Conservation (phyloP, 2,113 vertebrate species). For the Apodemus speciosus region DNA sequence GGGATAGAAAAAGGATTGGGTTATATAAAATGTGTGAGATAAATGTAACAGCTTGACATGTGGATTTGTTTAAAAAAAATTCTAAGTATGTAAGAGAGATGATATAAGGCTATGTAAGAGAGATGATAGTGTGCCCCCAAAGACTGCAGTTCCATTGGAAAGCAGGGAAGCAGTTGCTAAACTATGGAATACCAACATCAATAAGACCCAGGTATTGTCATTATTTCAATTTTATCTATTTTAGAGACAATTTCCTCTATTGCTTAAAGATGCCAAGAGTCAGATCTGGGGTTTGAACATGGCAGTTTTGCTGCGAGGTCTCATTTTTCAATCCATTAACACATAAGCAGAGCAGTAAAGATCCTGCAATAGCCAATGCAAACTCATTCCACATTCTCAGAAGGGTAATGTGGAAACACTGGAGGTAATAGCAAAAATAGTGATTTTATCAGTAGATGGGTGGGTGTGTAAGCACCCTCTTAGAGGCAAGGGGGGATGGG, state of each 20-base stretch:
- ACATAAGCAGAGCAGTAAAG: background rate
- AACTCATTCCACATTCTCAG: background rate
- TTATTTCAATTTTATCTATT: background rate
- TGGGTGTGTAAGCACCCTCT: too few species aligned
- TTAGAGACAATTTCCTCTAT: background rate
- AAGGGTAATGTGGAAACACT: background rate
- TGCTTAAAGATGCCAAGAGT: background rate
- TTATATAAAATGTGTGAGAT: background rate
- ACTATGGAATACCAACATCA: background rate
- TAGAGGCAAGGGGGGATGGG: too few species aligned
- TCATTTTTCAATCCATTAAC: background rate
- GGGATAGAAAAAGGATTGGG: constrained; percentile 2
- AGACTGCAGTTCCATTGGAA: constrained; percentile 11
- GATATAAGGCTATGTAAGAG: background rate
- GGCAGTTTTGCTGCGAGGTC: background rate
- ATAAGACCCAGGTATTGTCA: background rate
- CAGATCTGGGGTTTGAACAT: background rate
- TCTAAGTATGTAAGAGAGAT: background rate
- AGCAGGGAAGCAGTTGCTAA: background rate
- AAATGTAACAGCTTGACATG: background rate
- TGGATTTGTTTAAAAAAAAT: constrained; percentile 20
- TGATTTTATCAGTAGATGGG: background rate
- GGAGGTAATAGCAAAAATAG: background rate
- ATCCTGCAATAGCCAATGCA: background rate
- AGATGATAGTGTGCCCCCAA: background rate